Conservation (phyloP, 2,113 vertebrate species). For the Cepphus grylle region DNA sequence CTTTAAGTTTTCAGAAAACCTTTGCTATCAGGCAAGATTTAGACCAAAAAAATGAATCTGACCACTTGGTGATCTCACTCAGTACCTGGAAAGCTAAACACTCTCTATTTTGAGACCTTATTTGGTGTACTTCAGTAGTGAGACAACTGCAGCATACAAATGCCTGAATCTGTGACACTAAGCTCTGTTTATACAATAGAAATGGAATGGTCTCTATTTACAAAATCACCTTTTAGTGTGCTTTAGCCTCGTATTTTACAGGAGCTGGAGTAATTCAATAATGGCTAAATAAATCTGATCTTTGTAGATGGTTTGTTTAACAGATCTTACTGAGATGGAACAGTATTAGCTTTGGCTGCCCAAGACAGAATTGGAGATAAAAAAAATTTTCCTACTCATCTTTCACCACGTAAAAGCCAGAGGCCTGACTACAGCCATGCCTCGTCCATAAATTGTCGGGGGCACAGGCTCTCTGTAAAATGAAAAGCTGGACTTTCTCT, state of each 20-base stretch:
- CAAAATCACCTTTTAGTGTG: conserved; percentile 48
- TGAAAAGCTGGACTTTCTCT: conserved; percentile 7
- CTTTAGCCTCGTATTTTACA: conserved; percentile 17
- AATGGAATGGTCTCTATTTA: conserved; percentile 44
- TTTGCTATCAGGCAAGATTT: background rate
- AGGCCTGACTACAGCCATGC: background rate
- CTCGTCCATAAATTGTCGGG: background rate
- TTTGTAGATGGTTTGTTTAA: conserved; percentile 56
- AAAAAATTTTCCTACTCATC: background rate
- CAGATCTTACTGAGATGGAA: background rate
- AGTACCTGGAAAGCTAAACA: conserved; percentile 56
- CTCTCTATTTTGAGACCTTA: conserved; percentile 52
- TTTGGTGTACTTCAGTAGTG: conserved; percentile 48
- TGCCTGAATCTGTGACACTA: background rate
- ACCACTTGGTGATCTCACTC: conserved; percentile 14
- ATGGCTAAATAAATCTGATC: conserved; percentile 55
- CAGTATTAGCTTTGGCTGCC: conserved; percentile 9
- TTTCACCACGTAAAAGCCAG: background rate
- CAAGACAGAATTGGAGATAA: background rate
- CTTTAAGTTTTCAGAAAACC: background rate
- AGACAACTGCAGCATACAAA: background rate
- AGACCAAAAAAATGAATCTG: background rate
- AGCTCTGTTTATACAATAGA: conserved; percentile 56
- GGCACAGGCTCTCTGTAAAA: background rate
- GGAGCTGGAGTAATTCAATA: conserved; percentile 51